A percentile compares a stretch with the other conserved stretches of the same genome.
phyloP scores from a whole-genome alignment of 2,113 vertebrate genomes.

The Uria lomvia region DNA sequence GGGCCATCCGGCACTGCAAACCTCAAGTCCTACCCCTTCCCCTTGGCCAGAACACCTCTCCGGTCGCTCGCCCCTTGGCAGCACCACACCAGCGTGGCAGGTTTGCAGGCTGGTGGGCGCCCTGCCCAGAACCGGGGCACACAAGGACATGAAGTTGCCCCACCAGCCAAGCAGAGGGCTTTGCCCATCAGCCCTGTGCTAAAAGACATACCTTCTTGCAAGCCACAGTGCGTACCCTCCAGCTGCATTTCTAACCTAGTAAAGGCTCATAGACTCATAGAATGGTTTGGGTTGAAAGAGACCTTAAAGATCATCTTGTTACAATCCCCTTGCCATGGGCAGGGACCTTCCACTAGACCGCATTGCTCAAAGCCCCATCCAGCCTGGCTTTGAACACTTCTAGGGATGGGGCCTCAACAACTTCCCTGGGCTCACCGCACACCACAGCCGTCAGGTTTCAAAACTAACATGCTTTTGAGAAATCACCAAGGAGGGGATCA shows the following conservation, averaged over 20 bases:
- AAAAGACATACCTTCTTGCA: neutral
- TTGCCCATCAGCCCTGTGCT: neutral
- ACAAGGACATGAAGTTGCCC: neutral
- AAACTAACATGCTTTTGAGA: neutral
- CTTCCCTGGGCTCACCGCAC: neutral
- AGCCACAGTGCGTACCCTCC: fast-evolving
- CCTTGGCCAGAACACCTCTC: neutral
- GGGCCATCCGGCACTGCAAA: no score
- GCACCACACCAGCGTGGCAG: fast-evolving
- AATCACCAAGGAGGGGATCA: neutral
- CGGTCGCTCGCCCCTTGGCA: fast-evolving
- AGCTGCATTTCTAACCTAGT: neutral
- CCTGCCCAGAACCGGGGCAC: fast-evolving
- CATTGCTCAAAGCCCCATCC: neutral
- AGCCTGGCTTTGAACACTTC: neutral
- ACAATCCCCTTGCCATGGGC: neutral
- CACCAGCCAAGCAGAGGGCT: neutral
- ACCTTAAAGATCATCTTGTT: neutral
- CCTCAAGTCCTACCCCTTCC: neutral
- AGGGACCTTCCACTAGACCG: neutral
- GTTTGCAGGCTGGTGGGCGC: neutral
- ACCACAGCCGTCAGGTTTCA: neutral
- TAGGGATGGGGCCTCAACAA: neutral
- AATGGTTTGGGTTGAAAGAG: neutral
- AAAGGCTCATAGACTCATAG: neutral